A percentile compares a stretch with the other conserved stretches of the same genome.
Evolutionary conservation across 2,888 invertebrate species (phyloP).

Genomic region (Drosophila fungiperda): DNA sequence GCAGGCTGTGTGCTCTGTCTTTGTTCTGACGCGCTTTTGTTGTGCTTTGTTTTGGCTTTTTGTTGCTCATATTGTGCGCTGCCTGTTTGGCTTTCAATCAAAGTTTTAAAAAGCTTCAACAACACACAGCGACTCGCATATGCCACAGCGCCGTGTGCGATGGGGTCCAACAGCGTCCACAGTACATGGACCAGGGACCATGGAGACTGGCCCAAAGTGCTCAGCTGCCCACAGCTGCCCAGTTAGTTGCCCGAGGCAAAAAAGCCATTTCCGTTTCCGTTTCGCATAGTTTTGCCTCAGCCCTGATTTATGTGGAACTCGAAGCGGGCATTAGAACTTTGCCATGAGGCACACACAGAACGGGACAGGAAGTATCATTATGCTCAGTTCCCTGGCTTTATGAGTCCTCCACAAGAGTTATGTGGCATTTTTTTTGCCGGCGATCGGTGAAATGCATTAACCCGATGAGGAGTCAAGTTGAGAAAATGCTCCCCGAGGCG

Average conservation of each 20-base stretch:
- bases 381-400: not conserved
- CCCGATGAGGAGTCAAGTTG: not conserved
- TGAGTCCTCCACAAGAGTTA: not conserved
- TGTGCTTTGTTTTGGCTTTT: constrained; percentile 60
- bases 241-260: constrained; percentile 45
- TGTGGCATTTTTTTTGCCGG: not conserved
- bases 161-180: not conserved
- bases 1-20: constrained; percentile 26
- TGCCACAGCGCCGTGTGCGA: constrained; percentile 46
- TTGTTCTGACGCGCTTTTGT: constrained; percentile 69
- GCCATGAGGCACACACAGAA: constrained; percentile 28
- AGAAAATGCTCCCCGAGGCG: not conserved
- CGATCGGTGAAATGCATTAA: not conserved
- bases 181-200: not conserved
- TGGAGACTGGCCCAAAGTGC: not conserved
- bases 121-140: constrained; percentile 69
- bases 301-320: constrained; percentile 56
- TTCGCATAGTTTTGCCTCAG: constrained; percentile 53
- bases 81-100: constrained; percentile 77
- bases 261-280: constrained; percentile 76
- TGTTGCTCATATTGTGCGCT: constrained; percentile 56
- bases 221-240: constrained; percentile 31
- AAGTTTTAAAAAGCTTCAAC: constrained; percentile 77
- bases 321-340: constrained; percentile 48
- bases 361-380: constrained; percentile 23